Percentiles rank a stretch among this genome's conserved stretches.
Evolutionary conservation across 2,113 vertebrate genomes (phyloP).

Genomic region (Polyodon spathula): DNA sequence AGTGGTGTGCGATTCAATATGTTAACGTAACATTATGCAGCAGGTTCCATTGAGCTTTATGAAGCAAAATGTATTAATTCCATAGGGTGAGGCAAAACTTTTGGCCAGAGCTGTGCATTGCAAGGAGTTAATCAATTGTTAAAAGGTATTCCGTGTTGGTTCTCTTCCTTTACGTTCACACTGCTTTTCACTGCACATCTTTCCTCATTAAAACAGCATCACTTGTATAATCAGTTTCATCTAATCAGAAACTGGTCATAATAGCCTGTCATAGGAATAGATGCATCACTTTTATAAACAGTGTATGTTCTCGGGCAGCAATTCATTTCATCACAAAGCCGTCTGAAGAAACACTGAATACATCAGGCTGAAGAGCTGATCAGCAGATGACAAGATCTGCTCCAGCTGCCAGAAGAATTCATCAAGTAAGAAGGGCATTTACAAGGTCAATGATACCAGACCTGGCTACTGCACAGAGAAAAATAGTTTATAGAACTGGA

Average conservation of each 20-base stretch:
- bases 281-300: not conserved
- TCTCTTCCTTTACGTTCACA: not conserved
- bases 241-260: not conserved
- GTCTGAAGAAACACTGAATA: not conserved
- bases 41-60: no score
- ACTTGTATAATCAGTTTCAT: not conserved
- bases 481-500: slow-evolving; percentile 17
- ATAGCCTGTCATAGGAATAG: not conserved
- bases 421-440: slow-evolving; percentile 39
- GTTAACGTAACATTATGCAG: no score
- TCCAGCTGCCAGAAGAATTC: slow-evolving; percentile 27
- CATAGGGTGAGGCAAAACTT: no score
- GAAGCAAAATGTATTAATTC: no score
- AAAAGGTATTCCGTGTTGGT: not conserved
- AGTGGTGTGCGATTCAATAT: no score
- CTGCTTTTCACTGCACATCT: not conserved
- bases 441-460: slow-evolving; percentile 40
- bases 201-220: not conserved
- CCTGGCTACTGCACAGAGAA: slow-evolving; percentile 11
- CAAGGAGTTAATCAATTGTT: no score
- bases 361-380: slow-evolving; percentile 17
- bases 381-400: slow-evolving; percentile 33
- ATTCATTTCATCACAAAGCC: slow-evolving; percentile 16
- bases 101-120: no score
- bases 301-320: not conserved